These are phyloP conservation scores for Uria aalge DNA, from an alignment of 2,113 vertebrate genomes.

Conservation along the genomic window DNA sequence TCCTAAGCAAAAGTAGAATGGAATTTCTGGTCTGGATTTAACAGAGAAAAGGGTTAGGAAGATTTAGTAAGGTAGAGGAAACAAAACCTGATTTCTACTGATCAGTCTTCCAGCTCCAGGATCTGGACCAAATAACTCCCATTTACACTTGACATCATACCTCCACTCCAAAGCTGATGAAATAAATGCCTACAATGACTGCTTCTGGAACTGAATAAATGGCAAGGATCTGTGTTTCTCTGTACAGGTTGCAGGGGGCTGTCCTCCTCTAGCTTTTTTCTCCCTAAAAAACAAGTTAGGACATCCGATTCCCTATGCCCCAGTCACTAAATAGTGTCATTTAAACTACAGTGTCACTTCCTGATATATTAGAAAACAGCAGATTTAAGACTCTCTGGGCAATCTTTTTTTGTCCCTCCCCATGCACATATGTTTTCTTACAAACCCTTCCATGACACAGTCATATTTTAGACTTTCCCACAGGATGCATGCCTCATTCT, in stretches of 20 bases:
- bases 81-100: neutral
- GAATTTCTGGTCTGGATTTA: neutral
- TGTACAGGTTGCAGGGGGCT: neutral
- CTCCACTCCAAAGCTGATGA: neutral
- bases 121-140: neutral
- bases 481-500: conserved; percentile 49
- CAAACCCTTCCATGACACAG: neutral
- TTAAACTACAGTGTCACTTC: neutral
- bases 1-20: neutral
- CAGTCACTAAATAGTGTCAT: neutral
- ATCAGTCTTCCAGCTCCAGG: neutral
- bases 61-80: neutral
- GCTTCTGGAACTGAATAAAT: neutral
- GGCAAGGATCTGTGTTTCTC: neutral
- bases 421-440: conserved; percentile 5
- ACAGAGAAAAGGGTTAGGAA: neutral
- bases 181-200: neutral
- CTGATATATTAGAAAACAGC: neutral
- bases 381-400: neutral
- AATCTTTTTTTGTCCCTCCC: neutral
- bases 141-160: neutral
- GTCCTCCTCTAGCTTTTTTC: neutral
- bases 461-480: conserved; percentile 49
- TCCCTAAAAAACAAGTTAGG: neutral
- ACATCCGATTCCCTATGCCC: neutral